Evolutionary conservation across 2,888 invertebrate genomes (phyloP), one percentile per base, ranked within the genome.

Genomic region (Ypsolopha scabrella): DNA sequence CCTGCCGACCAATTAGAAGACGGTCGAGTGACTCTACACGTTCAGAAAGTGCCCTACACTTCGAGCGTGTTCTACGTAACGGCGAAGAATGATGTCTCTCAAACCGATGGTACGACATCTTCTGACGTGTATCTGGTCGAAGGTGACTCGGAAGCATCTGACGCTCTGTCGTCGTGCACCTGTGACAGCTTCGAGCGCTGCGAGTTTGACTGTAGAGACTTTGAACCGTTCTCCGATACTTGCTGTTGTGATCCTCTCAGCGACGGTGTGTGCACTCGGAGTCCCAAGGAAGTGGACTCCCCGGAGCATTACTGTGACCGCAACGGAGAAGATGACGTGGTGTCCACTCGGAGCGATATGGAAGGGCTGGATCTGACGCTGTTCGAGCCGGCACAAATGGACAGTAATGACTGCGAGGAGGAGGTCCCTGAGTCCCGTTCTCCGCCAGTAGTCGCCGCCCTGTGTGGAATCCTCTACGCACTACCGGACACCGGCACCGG

Each of bases 301-400:
- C 83, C 85, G 24, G 86, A 86, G 64, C 65, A 82, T 63, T 80
- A 85, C 64, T 74, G 79, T 66, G 77, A 80, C 52, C 66, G 70
- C 57, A 67, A 64, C 52, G 73, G 68, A 37, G 82, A 86, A 38
- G 83, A 80, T 48, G 87, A 87, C 59, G 76, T 75, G 48, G 72
- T 73, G 33, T 81, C 88, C 50, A 74, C 83, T 46, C 71, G 86
- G 37, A 87, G 87, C 70, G 91, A 91, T 72, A 89, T 91, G 89
- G 91, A 91, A 59, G 90, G 91, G 56, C 80, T 91, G 60, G 91
- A 91, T 75, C 79, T 91, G 66, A 85, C 90, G 56, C 75, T 91
- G 60, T 91, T 91, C 70, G 91, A 91, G 69, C 90, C 90, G 48
- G 90, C 90, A 49, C 78, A 74, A 64, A 63, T 63, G 51, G 81